Conservation (phyloP, 2,797 vertebrate genomes). For the Cynodonichthys magdalenae region DNA sequence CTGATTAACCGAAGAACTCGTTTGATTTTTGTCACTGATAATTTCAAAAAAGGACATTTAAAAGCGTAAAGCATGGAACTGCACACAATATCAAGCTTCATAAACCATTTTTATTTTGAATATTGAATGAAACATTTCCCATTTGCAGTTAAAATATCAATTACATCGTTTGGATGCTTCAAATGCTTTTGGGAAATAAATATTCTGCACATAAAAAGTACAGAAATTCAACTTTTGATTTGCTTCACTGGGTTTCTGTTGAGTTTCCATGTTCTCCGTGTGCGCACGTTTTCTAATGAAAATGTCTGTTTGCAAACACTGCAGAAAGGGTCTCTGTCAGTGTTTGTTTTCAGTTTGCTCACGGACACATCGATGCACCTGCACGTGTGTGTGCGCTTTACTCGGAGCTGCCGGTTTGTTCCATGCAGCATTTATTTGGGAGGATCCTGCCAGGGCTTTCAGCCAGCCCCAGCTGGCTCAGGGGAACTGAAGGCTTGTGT, state of each 20-base stretch:
- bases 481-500: conserved; percentile 66
- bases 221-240: no score
- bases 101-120: background rate
- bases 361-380: conserved; percentile 8
- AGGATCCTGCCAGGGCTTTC: conserved; percentile 28
- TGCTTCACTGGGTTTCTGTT: no score
- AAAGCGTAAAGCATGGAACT: background rate
- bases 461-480: conserved; percentile 68
- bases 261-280: conserved; percentile 5
- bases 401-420: conserved; percentile 14
- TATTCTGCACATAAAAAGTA: no score
- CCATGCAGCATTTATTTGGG: conserved; percentile 41
- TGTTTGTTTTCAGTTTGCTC: conserved; percentile 1
- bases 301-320: no score
- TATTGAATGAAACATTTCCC: background rate
- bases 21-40: background rate
- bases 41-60: background rate
- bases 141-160: background rate
- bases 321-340: background rate
- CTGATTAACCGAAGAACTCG: background rate
- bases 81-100: background rate
- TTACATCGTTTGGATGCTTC: background rate
- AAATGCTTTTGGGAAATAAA: no score
- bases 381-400: background rate
- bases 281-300: conserved; percentile 9